These are phyloP conservation scores for Eumaeus atala DNA, from an alignment of 1,140 invertebrate species.

Conservation along the genomic window DNA sequence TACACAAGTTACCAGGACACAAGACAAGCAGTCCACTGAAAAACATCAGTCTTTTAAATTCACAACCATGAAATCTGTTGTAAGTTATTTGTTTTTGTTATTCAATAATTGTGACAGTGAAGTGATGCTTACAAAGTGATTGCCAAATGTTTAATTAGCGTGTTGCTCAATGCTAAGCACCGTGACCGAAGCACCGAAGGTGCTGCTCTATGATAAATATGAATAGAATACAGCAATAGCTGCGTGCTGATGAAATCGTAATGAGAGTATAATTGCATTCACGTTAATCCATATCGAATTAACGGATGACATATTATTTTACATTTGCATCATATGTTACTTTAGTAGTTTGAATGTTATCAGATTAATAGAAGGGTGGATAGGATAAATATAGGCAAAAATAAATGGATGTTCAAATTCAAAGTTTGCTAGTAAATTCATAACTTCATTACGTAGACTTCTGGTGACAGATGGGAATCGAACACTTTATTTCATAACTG, in stretches of 20 bases:
- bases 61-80: slow-evolving; percentile 60
- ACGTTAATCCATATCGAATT: slow-evolving; percentile 1
- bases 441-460: too few species aligned
- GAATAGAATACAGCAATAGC: slow-evolving; percentile 8
- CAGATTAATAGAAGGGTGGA: slow-evolving; percentile 2
- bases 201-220: slow-evolving; percentile 9
- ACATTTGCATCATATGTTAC: not conserved
- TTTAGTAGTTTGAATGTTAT: not conserved
- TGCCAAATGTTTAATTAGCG: slow-evolving; percentile 6
- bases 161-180: slow-evolving; percentile 8
- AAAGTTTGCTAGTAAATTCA: too few species aligned
- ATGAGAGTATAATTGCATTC: slow-evolving; percentile 10
- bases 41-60: not conserved
- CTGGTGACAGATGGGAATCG: too few species aligned
- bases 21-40: slow-evolving; percentile 41
- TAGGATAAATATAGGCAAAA: too few species aligned
- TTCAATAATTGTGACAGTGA: slow-evolving; percentile 22
- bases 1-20: slow-evolving; percentile 56
- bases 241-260: slow-evolving; percentile 6
- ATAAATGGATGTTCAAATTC: too few species aligned
- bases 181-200: slow-evolving; percentile 13
- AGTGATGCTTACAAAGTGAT: slow-evolving; percentile 20
- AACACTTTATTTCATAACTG: too few species aligned
- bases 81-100: slow-evolving; percentile 42
- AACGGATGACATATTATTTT: slow-evolving; percentile 8